These are phyloP conservation scores for Ceramica pisi DNA, from an alignment of 2,888 invertebrate genomes.

Conservation along the genomic window DNA sequence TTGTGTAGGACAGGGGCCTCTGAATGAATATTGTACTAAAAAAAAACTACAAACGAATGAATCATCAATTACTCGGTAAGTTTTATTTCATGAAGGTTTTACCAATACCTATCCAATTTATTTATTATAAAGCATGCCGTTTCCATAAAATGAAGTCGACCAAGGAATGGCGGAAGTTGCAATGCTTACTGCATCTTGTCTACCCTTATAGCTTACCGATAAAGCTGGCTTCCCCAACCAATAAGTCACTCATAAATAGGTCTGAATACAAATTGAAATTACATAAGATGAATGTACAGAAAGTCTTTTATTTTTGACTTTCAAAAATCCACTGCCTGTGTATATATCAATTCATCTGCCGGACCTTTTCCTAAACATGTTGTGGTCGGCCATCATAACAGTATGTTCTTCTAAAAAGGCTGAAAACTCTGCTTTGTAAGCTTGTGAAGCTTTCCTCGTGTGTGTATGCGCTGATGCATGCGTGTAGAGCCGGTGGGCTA, in stretches of 20 bases:
- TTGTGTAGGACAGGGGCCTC: not conserved
- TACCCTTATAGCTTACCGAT: constrained; percentile 16
- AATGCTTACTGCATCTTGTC: constrained; percentile 28
- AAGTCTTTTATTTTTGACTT: not conserved
- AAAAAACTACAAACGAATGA: no score
- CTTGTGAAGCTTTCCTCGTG: constrained; percentile 48
- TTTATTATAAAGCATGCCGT: no score
- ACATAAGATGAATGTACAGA: not conserved
- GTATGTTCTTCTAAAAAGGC: no score
- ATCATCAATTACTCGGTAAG: no score
- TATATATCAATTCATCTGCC: not conserved
- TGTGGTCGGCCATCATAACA: no score
- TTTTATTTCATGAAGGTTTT: no score
- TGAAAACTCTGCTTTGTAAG: constrained; percentile 10
- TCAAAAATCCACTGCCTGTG: not conserved
- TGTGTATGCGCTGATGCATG: constrained; percentile 47
- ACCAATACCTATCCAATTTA: no score
- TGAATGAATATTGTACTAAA: no score
- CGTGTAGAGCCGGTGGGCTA: constrained; percentile 82
- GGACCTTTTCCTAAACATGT: no score
- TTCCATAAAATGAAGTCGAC: no score
- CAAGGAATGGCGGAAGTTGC: not conserved
- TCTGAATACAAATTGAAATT: not conserved
- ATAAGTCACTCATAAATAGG: not conserved
- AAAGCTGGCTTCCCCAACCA: not conserved